Evolutionary conservation across 2,888 invertebrate genomes (phyloP), one percentile per base, ranked within the genome.

Genomic region (Gastracanthus pulcherrimus): DNA sequence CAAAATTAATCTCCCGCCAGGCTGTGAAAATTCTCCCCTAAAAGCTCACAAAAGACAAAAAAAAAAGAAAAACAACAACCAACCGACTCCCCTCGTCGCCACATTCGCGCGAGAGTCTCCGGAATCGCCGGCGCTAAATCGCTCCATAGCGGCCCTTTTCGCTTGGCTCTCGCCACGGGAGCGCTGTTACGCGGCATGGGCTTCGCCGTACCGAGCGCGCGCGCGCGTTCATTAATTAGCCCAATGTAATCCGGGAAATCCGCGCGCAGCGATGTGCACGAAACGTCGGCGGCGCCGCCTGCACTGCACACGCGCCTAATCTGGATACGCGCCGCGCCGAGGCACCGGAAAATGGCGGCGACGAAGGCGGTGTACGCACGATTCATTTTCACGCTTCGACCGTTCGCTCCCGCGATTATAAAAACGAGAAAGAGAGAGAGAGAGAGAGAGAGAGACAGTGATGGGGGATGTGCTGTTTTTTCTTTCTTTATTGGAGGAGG

Each of bases 211-310:
- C 58, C 11, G 19, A 7, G 55, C 55, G 29, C 34, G 16, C 66
- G 51, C n/a, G 41, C 16, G 36, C 69, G 72, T 75, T 75, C 69
- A 75, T 80, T 75, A 75, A 80, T 80, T 75, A 80, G 75, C 62
- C 62, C 51, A 7, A 62, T 51, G 75, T 69, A 80, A 74, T 74
- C 67, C 67, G 55, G 60, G 36, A 60, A 74, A 80, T 75, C 69
- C 74, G 64, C 64, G 55, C 48, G 38, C 13, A 19, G 36, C 48
- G 45, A 66, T 62, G 67, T 41, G 58, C 48, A 26, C 38, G 16
- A n/a, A 11, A 0, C 13, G 55, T 2, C 11, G n/a, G 45, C 13
- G 48, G 11, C 26, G 29, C 60, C 26, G 9, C 26, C 11, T 41
- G 74, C 34, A 41, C 41, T 19, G 6, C 58, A 11, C 26, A 60